Percentiles rank a stretch among this genome's conserved stretches.
Evolutionary conservation across 2,797 vertebrate species (phyloP).

Genomic region (Coregonus sp.): DNA sequence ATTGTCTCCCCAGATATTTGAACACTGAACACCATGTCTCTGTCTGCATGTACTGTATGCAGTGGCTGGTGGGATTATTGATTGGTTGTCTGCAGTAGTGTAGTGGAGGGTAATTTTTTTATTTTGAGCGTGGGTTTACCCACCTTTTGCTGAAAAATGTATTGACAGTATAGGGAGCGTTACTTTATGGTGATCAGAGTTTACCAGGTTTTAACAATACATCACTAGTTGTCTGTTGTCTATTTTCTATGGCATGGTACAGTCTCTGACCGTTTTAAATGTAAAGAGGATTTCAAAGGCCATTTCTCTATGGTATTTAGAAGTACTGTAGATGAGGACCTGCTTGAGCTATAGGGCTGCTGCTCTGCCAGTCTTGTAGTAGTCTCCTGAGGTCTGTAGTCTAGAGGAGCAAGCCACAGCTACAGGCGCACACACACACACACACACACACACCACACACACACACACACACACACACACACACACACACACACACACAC

Average conservation of each 20-base stretch:
- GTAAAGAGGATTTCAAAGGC: not conserved
- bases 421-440: slow-evolving; percentile 25
- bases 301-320: not conserved
- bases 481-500: not conserved
- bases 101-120: no score
- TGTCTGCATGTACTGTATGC: not conserved
- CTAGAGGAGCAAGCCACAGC: not conserved
- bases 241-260: not conserved
- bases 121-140: no score
- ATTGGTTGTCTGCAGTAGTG: not conserved
- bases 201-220: no score
- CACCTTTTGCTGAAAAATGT: no score
- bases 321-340: not conserved
- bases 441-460: not conserved
- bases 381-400: not conserved
- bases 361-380: not conserved
- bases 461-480: not conserved
- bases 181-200: no score
- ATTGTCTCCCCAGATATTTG: not conserved
- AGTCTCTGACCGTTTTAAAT: not conserved
- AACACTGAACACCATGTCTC: not conserved
- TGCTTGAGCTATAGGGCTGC: not conserved
- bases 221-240: not conserved
- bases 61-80: not conserved
- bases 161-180: no score